Base-by-base conservation (phyloP, 2,888 invertebrate species). In the Alviniconcha strummeri region DNA sequence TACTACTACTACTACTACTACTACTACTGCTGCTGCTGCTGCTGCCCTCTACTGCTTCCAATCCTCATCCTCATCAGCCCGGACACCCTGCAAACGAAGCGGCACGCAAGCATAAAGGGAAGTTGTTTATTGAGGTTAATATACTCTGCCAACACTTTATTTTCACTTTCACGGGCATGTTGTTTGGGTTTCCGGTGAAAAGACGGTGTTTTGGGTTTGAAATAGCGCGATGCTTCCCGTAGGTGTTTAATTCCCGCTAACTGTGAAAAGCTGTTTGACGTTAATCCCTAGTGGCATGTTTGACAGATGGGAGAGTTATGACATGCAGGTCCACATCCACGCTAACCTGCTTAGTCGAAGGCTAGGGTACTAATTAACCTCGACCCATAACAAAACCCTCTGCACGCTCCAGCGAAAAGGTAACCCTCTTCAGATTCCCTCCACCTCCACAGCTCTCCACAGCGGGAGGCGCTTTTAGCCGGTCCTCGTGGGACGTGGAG, bases 1-100 rank as follows among this genome's bases (percentile, higher is more conserved):
- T 79, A 79, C 79, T 79, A 79, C 79, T 79, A 79, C 79, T 79
- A 79, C 79, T 79, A 79, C 79, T 79, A 79, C 64, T 79, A 79
- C 79, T 79, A 57, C 79, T 79, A 57, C 64, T 60, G 55, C 79
- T 60, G 55, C 79, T 79, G 60, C 79, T 79, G 60, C 79, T 79
- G 60, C 79, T 79, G 64, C 64, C 64, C 15, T 13, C 64, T 64
- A 64, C 64, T 64, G 15, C 64, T 64, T 36, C 36, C 36, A 0
- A 36, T 36, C 36, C 36, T 36, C 36, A 36, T 36, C 36, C 36
- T 36, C 36, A 36, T 36, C 36, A 36, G 36, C 3, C 36, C 3
- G 36, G 36, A 36, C 36, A 36, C 36, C 36, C 36, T 36, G 36
- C 36, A 3, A 36, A 36, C 36, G 36, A 36, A 36, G 36, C 0